A percentile compares a stretch with the other conserved stretches of the same genome.
These are phyloP conservation scores for Timandra comae DNA, from an alignment of 2,888 invertebrate species.

Conservation along the genomic window DNA sequence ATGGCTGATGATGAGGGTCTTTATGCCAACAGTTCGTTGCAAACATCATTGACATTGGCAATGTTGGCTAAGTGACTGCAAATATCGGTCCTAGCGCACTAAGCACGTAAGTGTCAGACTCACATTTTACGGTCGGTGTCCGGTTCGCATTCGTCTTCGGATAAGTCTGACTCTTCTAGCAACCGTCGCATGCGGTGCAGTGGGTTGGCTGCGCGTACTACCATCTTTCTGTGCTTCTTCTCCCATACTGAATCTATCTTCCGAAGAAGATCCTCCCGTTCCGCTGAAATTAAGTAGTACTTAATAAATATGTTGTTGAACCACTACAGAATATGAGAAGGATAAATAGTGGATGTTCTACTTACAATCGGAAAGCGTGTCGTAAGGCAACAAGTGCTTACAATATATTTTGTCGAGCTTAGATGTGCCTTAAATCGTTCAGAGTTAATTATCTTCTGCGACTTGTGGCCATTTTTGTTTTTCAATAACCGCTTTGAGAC, in stretches of 20 bases:
- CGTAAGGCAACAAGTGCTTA: not conserved
- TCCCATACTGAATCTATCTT: slow-evolving; percentile 87
- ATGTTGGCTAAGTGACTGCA: too few relatives aligned
- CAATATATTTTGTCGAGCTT: not conserved
- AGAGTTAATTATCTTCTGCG: not conserved
- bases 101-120: too few relatives aligned
- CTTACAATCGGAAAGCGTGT: not conserved
- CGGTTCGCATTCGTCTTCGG: slow-evolving; percentile 58
- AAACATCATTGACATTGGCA: too few relatives aligned
- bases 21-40: too few relatives aligned
- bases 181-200: slow-evolving; percentile 37
- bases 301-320: not conserved
- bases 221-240: slow-evolving; percentile 71
- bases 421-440: not conserved
- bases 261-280: slow-evolving; percentile 83
- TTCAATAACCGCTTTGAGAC: not conserved
- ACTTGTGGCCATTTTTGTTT: not conserved
- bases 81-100: too few relatives aligned
- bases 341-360: too few relatives aligned
- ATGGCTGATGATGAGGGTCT: too few relatives aligned
- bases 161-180: slow-evolving; percentile 37
- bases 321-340: too few relatives aligned
- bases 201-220: slow-evolving; percentile 46
- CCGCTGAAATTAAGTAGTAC: slow-evolving; percentile 62
- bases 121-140: slow-evolving; percentile 52